These are phyloP conservation scores for Cantharis rustica DNA, from an alignment of 2,888 invertebrate species.

Conservation along the genomic window DNA sequence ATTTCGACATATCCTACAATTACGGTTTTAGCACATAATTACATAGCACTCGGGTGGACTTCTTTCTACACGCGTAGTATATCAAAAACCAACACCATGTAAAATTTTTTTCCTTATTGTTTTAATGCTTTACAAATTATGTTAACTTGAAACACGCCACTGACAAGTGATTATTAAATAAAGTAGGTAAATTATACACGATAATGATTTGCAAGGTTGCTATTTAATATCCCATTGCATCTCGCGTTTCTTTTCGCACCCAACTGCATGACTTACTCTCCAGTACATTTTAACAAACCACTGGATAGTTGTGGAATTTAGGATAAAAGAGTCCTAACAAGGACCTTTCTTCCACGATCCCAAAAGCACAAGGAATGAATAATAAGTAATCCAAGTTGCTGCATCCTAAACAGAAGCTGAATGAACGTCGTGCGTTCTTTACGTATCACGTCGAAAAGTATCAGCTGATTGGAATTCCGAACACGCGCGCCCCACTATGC, in stretches of 20 bases:
- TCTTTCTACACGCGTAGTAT: neutral
- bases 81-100: neutral
- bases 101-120: slow-evolving; percentile 9
- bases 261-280: slow-evolving; percentile 30
- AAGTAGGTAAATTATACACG: slow-evolving; percentile 28
- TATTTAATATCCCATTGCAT: slow-evolving; percentile 26
- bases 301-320: neutral
- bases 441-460: slow-evolving; percentile 18
- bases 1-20: slow-evolving; percentile 16
- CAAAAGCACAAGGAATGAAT: slow-evolving; percentile 25
- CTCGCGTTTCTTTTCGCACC: slow-evolving; percentile 24
- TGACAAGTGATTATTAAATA: slow-evolving; percentile 28
- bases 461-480: slow-evolving; percentile 23
- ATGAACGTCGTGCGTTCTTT: slow-evolving; percentile 6
- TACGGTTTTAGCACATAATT: slow-evolving; percentile 18
- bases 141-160: slow-evolving; percentile 18
- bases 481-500: slow-evolving; percentile 17
- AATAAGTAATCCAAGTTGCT: slow-evolving; percentile 23
- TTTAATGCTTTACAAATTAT: slow-evolving; percentile 25
- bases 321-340: slow-evolving; percentile 17
- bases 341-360: slow-evolving; percentile 17
- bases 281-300: neutral
- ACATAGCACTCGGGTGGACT: neutral
- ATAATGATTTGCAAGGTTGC: slow-evolving; percentile 30
- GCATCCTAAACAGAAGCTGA: slow-evolving; percentile 16